Evolutionary conservation across 2,113 vertebrate genomes (phyloP), one percentile per base, ranked within the genome.

Genomic region (Gymnocephalus cernua): DNA sequence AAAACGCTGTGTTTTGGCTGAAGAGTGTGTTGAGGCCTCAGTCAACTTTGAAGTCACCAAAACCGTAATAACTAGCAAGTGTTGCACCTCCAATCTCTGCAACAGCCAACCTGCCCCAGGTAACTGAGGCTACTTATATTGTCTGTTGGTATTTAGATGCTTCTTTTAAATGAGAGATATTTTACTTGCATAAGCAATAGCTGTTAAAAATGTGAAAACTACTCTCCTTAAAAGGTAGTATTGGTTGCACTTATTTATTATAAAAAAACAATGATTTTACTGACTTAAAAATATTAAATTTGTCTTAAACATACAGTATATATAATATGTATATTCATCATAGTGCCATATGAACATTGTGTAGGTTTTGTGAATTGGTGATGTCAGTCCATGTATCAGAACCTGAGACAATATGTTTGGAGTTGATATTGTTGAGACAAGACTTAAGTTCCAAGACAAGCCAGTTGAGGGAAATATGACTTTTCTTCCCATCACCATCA

Each of bases 71-170:
- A 9, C 11, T 14, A 85, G 5, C 65, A 21, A 23, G 5, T 93
- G 93, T 35, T 93, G 93, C 82, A 27, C 0, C 64, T 7, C 82
- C 0, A 16, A 72, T 0, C 70, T 85, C 56, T 93, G 92, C 85
- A 93, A 93, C 78, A 2, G 0, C 1, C 2, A 78, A 11, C 0
- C 1, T 12, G 27, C 41, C 9, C 57, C 70, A 0, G 82, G 90
- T 92, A 88, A 86, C 6, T 7, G n/a, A n/a, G n/a, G n/a, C n/a
- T 9, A 9, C 48, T 74, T 3, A 3, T 35, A 16, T 56, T 54
- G 6, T 29, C 44, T 66, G 7, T 57, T 67, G n/a, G 9, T 29
- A 18, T 35, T 41, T 15, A 45, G 14, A 41, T 68, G 2, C 3
- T 23, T 67, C 6, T 51, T n/a, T 59, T 32, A 18, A 51, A 19